These are phyloP conservation scores for Uloborus diversus DNA, from an alignment of 1,140 invertebrate species.

Conservation along the genomic window DNA sequence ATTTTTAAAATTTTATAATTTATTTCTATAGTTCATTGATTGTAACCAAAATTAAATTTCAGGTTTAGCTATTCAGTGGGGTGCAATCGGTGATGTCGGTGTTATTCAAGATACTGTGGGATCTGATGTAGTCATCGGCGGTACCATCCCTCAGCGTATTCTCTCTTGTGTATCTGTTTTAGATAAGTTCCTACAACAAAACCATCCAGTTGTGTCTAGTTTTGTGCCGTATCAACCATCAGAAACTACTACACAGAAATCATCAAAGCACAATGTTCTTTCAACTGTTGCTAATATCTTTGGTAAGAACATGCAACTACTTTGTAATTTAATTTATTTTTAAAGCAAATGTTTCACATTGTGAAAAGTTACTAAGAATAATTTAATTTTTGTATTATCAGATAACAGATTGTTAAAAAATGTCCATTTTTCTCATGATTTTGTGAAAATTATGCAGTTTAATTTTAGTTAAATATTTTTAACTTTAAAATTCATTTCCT, in stretches of 20 bases:
- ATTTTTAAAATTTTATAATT: too few relatives aligned
- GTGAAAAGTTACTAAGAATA: too few relatives aligned
- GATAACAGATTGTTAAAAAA: too few relatives aligned
- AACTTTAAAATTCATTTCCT: too few relatives aligned
- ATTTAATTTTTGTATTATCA: too few relatives aligned
- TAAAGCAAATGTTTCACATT: too few relatives aligned
- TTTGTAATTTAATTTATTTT: too few relatives aligned
- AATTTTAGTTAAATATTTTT: too few relatives aligned
- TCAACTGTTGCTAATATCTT: constrained; percentile 41
- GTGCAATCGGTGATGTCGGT: constrained; percentile 96
- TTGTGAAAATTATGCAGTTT: too few relatives aligned
- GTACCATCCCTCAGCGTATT: constrained; percentile 92
- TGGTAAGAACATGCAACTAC: constrained; percentile 41
- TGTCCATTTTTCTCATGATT: too few relatives aligned
- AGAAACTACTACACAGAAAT: constrained; percentile 5
- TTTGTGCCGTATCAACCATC: constrained; percentile 72
- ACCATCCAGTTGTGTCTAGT: constrained; percentile 84
- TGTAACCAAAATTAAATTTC: too few relatives aligned
- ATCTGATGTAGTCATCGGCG: constrained; percentile 90
- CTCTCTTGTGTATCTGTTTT: constrained; percentile 84
- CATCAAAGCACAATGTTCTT: constrained; percentile 36
- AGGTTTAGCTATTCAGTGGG: constrained; percentile 93
- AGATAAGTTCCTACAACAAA: constrained; percentile 85
- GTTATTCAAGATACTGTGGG: constrained; percentile 87
- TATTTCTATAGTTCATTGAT: background rate